These are phyloP conservation scores for Serilophus lunatus DNA, from an alignment of 2,113 vertebrate genomes.

Conservation along the genomic window DNA sequence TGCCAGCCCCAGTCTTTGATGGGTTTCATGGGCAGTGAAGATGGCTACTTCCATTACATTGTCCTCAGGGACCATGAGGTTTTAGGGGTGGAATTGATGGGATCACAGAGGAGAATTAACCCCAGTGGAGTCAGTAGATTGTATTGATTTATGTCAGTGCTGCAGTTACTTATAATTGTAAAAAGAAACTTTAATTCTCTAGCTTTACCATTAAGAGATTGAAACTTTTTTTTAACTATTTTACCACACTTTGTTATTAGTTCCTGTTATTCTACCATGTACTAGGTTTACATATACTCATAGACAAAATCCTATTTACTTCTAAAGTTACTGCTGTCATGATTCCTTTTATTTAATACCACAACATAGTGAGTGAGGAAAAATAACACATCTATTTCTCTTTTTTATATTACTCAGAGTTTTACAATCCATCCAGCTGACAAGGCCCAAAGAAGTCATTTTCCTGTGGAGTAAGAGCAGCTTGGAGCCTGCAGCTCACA, in stretches of 20 bases:
- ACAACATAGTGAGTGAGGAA: neutral
- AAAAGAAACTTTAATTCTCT: neutral
- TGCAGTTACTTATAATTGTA: neutral
- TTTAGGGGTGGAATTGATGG: neutral
- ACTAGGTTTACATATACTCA: neutral
- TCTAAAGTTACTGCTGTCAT: neutral
- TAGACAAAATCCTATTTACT: neutral
- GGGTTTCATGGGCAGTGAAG: neutral
- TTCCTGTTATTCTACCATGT: neutral
- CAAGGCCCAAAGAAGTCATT: neutral
- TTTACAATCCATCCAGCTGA: neutral
- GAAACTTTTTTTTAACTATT: neutral
- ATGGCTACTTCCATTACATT: neutral
- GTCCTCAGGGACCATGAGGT: fast-evolving
- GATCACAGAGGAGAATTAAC: neutral
- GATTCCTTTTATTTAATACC: neutral
- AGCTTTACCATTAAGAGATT: neutral
- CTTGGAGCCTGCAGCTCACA: neutral
- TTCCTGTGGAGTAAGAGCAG: neutral
- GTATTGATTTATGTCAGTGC: neutral
- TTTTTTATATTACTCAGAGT: neutral
- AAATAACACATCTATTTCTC: neutral
- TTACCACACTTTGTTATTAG: neutral
- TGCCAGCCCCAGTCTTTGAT: neutral
- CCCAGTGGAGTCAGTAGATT: neutral